Evolutionary conservation across 2,113 vertebrate genomes (phyloP).

Genomic region (Ahaetulla prasina): DNA sequence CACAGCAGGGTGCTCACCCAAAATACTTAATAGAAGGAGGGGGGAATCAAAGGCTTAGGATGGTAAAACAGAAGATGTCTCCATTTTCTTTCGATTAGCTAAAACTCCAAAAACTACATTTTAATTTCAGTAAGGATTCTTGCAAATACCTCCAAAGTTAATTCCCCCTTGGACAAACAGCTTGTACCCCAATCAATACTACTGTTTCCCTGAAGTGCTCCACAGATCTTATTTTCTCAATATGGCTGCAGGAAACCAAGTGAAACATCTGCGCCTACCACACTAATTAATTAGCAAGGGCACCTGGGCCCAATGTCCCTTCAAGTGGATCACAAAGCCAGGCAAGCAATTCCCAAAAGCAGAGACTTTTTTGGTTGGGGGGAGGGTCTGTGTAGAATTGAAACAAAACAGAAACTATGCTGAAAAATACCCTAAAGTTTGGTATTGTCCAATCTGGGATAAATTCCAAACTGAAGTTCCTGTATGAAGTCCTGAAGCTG

Average conservation of each 20-base stretch:
- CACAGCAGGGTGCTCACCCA: neutral
- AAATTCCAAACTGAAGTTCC: neutral
- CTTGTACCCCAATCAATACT: neutral
- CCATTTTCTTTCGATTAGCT: accelerated
- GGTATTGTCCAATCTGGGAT: neutral
- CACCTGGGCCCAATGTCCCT: constrained; percentile 22
- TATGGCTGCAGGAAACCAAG: constrained; percentile 55
- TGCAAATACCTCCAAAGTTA: neutral
- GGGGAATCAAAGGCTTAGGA: neutral
- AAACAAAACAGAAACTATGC: neutral
- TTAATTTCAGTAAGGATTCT: neutral
- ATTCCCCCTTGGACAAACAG: accelerated
- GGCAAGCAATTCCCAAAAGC: constrained; percentile 27
- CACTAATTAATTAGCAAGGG: constrained; percentile 42
- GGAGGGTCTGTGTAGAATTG: neutral
- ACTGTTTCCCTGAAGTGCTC: constrained; percentile 13
- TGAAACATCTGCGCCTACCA: constrained; percentile 41
- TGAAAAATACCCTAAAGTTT: neutral
- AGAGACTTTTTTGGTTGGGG: neutral
- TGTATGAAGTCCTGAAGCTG: neutral
- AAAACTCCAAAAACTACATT: neutral
- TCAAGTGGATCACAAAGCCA: constrained; percentile 18
- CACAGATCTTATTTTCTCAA: constrained; percentile 44
- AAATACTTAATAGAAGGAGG: neutral
- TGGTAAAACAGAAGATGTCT: neutral